Conservation (phyloP, 2,888 invertebrate genomes). For the Brachyptera risi region DNA sequence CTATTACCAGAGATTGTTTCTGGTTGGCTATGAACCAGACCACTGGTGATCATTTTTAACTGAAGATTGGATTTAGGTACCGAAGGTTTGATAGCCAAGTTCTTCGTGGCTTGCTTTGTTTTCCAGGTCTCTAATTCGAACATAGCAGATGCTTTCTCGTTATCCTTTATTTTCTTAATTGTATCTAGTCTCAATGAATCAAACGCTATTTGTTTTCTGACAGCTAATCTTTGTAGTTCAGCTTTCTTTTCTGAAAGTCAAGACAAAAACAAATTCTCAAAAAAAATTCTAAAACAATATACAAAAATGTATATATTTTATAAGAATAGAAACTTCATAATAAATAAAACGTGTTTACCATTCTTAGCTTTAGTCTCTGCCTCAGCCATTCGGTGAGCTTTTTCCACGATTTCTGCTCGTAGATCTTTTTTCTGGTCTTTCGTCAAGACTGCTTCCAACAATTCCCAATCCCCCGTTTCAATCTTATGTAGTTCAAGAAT, state of each 20-base stretch:
- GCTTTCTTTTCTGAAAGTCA: slow-evolving; percentile 47
- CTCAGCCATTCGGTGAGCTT: slow-evolving; percentile 53
- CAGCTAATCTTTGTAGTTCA: slow-evolving; percentile 55
- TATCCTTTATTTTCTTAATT: slow-evolving; percentile 60
- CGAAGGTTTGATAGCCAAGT: too few relatives aligned
- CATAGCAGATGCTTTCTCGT: slow-evolving; percentile 60
- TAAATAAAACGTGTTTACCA: neutral
- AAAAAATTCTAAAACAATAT: too few relatives aligned
- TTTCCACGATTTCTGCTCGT: slow-evolving; percentile 55
- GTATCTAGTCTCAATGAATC: slow-evolving; percentile 54
- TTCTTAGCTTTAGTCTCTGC: slow-evolving; percentile 27
- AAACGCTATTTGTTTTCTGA: slow-evolving; percentile 56
- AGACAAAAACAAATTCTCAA: neutral
- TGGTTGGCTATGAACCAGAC: neutral
- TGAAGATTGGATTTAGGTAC: slow-evolving; percentile 28
- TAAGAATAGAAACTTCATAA: neutral
- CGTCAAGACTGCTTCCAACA: slow-evolving; percentile 52
- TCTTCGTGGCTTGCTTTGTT: slow-evolving; percentile 42
- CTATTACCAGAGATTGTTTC: too few relatives aligned
- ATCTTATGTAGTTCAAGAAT: slow-evolving; percentile 63
- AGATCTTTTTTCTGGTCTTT: slow-evolving; percentile 55
- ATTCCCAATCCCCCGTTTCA: slow-evolving; percentile 53
- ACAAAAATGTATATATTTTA: neutral
- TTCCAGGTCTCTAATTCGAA: slow-evolving; percentile 62
- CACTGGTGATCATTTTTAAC: neutral